These are phyloP conservation scores for Diphyllodes magnificus DNA, from an alignment of 2,113 vertebrate species.

Conservation along the genomic window DNA sequence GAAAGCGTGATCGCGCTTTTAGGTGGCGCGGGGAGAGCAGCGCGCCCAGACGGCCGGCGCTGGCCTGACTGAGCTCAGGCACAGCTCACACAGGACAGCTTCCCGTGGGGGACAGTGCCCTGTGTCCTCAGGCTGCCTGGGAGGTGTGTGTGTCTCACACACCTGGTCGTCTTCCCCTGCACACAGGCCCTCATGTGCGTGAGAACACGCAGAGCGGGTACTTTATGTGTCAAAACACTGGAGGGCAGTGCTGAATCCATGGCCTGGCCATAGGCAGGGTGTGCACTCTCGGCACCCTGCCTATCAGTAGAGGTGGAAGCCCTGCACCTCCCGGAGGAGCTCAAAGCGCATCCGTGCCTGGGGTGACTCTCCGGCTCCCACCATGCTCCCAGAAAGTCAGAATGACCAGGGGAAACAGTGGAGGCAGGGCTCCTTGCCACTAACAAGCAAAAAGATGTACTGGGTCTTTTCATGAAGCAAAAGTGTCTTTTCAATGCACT, in stretches of 20 bases:
- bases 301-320: neutral
- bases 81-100: neutral
- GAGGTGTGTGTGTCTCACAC: neutral
- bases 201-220: neutral
- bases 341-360: neutral
- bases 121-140: neutral
- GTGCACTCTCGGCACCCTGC: rapidly evolving
- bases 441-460: neutral
- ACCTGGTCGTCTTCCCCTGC: neutral
- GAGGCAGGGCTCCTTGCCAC: neutral
- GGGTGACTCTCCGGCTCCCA: neutral
- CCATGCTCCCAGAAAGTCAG: neutral
- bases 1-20: constrained; percentile 18
- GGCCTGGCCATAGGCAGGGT: neutral
- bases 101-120: neutral
- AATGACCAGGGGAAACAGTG: neutral
- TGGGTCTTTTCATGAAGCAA: neutral
- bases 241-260: neutral
- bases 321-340: neutral
- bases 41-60: neutral
- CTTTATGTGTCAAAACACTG: neutral
- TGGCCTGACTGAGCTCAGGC: neutral
- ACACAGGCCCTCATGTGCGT: rapidly evolving
- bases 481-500: neutral
- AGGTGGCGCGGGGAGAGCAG: neutral